A percentile compares a stretch with the other conserved stretches of the same genome.
These are phyloP conservation scores for Leptarthrus brevirostris DNA, from an alignment of 2,888 invertebrate species.

Conservation along the genomic window DNA sequence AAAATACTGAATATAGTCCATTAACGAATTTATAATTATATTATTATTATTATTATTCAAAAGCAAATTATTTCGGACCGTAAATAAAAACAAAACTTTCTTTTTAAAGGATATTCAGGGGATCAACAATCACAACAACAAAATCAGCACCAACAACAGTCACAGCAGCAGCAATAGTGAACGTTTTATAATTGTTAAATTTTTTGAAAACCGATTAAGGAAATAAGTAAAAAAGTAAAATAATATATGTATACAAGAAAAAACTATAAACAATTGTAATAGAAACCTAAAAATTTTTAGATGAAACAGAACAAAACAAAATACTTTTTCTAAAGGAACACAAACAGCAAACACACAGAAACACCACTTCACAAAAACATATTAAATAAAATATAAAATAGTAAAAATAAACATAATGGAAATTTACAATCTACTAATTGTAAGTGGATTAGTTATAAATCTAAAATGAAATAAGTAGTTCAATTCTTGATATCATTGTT, in stretches of 20 bases:
- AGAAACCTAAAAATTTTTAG: not conserved
- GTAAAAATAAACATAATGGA: conserved; percentile 23
- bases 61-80: too few species aligned
- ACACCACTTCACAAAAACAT: conserved; percentile 29
- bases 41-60: too few species aligned
- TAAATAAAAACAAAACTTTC: too few species aligned
- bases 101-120: conserved; percentile 50
- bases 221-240: conserved; percentile 7
- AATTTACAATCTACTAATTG: conserved; percentile 11
- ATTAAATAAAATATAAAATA: conserved; percentile 16
- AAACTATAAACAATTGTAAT: conserved; percentile 9
- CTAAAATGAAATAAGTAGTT: conserved; percentile 24
- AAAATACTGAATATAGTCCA: too few species aligned
- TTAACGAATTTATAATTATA: too few species aligned
- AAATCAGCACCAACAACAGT: conserved; percentile 41
- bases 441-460: conserved; percentile 18
- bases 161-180: conserved; percentile 45
- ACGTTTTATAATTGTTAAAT: conserved; percentile 32
- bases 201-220: conserved; percentile 15
- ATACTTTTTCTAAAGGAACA: not conserved
- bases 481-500: conserved; percentile 22
- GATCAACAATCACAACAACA: conserved; percentile 50
- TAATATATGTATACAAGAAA: conserved; percentile 8
- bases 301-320: not conserved
- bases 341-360: not conserved